Percentiles rank a stretch among this genome's conserved stretches.
Evolutionary conservation across 92 coral and sea anemone genomes (phyloP).

Genomic region (Epizoanthus ramosus): DNA sequence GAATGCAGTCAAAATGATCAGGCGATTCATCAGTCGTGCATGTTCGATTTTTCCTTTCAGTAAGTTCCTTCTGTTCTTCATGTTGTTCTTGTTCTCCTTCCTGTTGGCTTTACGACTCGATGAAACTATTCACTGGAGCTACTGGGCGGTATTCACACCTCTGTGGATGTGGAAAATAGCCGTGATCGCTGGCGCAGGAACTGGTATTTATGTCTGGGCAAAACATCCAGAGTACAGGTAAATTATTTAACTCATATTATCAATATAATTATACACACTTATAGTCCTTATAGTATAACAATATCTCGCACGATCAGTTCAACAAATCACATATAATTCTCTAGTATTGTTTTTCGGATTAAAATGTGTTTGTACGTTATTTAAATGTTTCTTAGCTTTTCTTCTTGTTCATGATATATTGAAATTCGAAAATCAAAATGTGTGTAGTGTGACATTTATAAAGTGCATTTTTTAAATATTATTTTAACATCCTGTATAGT

Average conservation of each 20-base stretch:
- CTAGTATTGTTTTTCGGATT: too few relatives aligned
- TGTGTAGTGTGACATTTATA: too few relatives aligned
- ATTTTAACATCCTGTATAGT: too few relatives aligned
- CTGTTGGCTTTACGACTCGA: constrained; percentile 94
- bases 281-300: too few relatives aligned
- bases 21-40: background rate
- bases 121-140: constrained; percentile 89
- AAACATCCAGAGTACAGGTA: constrained; percentile 96
- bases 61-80: constrained; percentile 89
- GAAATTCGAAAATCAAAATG: too few relatives aligned
- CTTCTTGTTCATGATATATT: too few relatives aligned
- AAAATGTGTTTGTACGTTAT: too few relatives aligned
- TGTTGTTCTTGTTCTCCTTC: constrained; percentile 88
- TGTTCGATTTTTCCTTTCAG: constrained; percentile 50
- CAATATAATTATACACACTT: too few relatives aligned
- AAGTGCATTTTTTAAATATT: too few relatives aligned
- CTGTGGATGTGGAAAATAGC: constrained; percentile 97
- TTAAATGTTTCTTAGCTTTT: too few relatives aligned
- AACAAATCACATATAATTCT: background rate
- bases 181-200: constrained; percentile 78
- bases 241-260: background rate
- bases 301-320: too few relatives aligned
- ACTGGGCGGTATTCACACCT: constrained; percentile 98
- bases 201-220: constrained; percentile 91
- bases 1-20: background rate